A percentile compares a stretch with the other conserved stretches of the same genome.
Evolutionary conservation across 2,888 invertebrate species (phyloP).

Genomic region (Callyntrura sp.): DNA sequence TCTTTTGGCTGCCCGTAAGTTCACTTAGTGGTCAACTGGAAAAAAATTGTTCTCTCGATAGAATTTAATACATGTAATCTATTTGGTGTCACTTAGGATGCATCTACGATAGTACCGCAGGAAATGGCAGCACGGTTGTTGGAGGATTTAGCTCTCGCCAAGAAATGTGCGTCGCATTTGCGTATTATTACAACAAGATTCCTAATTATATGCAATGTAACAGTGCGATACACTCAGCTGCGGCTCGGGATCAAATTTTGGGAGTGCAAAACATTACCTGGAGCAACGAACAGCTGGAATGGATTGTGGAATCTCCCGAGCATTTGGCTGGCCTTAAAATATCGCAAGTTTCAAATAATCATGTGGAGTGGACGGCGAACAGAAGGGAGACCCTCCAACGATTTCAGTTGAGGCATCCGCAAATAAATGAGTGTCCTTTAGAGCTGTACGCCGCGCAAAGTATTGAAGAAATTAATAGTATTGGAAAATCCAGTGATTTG

Average conservation of each 20-base stretch:
- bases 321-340: not conserved
- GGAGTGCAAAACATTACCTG: constrained; percentile 45
- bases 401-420: constrained; percentile 35
- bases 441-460: too few relatives aligned
- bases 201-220: constrained; percentile 2
- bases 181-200: constrained; percentile 14
- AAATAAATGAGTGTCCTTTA: not conserved
- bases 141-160: constrained; percentile 25
- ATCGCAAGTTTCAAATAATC: constrained; percentile 24
- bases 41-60: too few relatives aligned
- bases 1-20: not conserved
- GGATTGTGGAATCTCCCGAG: not conserved
- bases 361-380: constrained; percentile 29
- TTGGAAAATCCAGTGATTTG: too few relatives aligned
- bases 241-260: constrained; percentile 4
- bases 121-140: constrained; percentile 40
- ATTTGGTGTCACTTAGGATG: too few relatives aligned
- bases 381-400: constrained; percentile 1
- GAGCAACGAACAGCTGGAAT: not conserved
- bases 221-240: constrained; percentile 22
- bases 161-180: constrained; percentile 44
- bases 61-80: too few relatives aligned
- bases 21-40: too few relatives aligned
- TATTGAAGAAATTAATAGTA: too few relatives aligned
- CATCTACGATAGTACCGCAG: constrained; percentile 44